Percentiles rank a stretch among this genome's conserved stretches.
These are phyloP conservation scores for Enteromius treurensis DNA, from an alignment of 2,797 vertebrate genomes.

Conservation along the genomic window DNA sequence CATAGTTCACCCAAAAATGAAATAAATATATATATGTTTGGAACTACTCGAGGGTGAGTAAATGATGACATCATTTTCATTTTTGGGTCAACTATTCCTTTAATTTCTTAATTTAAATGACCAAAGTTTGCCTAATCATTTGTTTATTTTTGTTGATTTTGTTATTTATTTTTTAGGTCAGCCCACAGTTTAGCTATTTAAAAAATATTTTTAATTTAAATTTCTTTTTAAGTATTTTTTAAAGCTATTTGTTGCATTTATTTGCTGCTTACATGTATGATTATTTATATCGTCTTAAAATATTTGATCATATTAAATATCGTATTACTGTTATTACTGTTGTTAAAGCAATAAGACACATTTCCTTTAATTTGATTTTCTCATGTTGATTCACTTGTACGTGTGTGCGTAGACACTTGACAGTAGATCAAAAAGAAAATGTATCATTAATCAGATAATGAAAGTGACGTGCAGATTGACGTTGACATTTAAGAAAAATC, in stretches of 20 bases:
- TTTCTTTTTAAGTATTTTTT: too few relatives aligned
- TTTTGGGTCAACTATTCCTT: too few relatives aligned
- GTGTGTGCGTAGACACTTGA: background rate
- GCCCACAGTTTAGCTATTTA: background rate
- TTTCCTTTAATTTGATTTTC: background rate
- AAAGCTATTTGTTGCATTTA: background rate
- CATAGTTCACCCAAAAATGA: too few relatives aligned
- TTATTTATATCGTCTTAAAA: background rate
- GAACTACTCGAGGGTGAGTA: too few relatives aligned
- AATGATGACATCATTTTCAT: too few relatives aligned
- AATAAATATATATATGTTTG: too few relatives aligned
- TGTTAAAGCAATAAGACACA: background rate
- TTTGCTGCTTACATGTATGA: background rate
- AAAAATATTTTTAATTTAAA: background rate
- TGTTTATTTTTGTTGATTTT: background rate
- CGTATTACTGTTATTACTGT: background rate
- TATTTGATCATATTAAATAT: background rate
- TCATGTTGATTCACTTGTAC: too few relatives aligned
- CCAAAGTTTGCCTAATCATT: too few relatives aligned
- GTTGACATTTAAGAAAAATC: background rate
- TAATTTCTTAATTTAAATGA: too few relatives aligned
- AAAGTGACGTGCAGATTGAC: background rate
- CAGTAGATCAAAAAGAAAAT: background rate
- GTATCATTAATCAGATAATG: background rate
- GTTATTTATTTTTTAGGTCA: background rate